These are phyloP conservation scores for Micropoecilia bifurca DNA, from an alignment of 2,797 vertebrate species.

Conservation along the genomic window DNA sequence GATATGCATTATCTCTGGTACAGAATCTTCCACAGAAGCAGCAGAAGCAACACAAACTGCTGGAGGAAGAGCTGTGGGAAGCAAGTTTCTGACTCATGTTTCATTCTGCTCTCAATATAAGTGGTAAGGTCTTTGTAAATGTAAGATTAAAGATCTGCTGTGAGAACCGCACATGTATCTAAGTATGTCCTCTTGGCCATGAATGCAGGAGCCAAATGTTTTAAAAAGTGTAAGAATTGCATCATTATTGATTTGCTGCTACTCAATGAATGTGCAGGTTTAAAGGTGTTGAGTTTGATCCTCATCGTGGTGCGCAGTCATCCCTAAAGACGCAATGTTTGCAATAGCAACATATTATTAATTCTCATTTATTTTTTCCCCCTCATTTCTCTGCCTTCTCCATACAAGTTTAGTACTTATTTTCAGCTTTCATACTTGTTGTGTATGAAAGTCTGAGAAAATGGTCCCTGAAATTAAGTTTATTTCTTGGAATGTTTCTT, in stretches of 20 bases:
- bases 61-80: conserved; percentile 12
- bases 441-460: not conserved
- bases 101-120: not conserved
- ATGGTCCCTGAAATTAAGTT: not conserved
- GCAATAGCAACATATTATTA: not conserved
- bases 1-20: conserved; percentile 40
- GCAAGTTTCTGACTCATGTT: conserved; percentile 6
- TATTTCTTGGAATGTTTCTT: not conserved
- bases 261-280: not conserved
- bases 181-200: not conserved
- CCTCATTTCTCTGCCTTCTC: not conserved
- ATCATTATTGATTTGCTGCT: conserved; percentile 6
- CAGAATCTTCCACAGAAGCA: conserved; percentile 29
- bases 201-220: not conserved
- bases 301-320: not conserved
- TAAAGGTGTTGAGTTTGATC: not conserved
- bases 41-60: conserved; percentile 26
- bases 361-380: not conserved
- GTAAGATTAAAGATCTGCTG: not conserved
- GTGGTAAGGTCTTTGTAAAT: not conserved
- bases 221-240: conserved; percentile 16
- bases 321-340: not conserved
- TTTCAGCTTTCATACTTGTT: not conserved
- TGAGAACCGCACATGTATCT: not conserved
- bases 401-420: not conserved